phyloP scores from a whole-genome alignment of 2,888 invertebrate genomes.

The Aethes cnicana region DNA sequence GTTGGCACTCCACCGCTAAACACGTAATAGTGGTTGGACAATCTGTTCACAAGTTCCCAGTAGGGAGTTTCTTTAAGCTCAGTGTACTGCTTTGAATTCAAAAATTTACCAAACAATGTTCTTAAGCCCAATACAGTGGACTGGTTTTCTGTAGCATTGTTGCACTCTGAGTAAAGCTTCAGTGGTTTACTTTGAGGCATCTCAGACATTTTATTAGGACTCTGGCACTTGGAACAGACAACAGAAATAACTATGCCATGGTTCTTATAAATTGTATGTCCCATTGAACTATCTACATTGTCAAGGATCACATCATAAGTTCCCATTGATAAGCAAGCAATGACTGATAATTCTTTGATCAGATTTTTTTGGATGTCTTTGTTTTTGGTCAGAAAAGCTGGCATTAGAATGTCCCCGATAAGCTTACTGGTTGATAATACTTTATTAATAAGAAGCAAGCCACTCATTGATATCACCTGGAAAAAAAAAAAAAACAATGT shows the following conservation, averaged over 20 bases:
- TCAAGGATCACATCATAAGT: slow-evolving; percentile 47
- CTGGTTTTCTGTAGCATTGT: slow-evolving; percentile 43
- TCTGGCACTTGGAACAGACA: slow-evolving; percentile 63
- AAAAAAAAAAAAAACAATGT: neutral
- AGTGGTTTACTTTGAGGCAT: slow-evolving; percentile 41
- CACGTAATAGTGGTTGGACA: slow-evolving; percentile 68
- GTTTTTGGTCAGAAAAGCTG: slow-evolving; percentile 63
- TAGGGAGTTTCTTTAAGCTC: slow-evolving; percentile 51
- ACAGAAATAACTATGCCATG: slow-evolving; percentile 46
- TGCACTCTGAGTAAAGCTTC: slow-evolving; percentile 46
- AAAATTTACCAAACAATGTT: slow-evolving; percentile 62
- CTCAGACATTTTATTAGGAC: slow-evolving; percentile 33
- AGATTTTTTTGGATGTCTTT: slow-evolving; percentile 53
- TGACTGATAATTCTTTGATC: slow-evolving; percentile 47
- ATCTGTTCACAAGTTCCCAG: slow-evolving; percentile 54
- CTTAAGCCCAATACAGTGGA: slow-evolving; percentile 50
- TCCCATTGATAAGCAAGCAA: slow-evolving; percentile 65
- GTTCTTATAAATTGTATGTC: slow-evolving; percentile 53
- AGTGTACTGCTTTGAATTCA: slow-evolving; percentile 59
- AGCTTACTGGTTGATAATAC: slow-evolving; percentile 61
- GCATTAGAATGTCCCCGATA: slow-evolving; percentile 68
- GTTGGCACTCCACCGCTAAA: slow-evolving; percentile 55
- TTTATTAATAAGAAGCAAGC: slow-evolving; percentile 60
- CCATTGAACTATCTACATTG: slow-evolving; percentile 37
- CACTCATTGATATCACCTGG: slow-evolving; percentile 63